These are phyloP conservation scores for Hippoglossus stenolepis DNA, from an alignment of 2,113 vertebrate species.

Conservation along the genomic window DNA sequence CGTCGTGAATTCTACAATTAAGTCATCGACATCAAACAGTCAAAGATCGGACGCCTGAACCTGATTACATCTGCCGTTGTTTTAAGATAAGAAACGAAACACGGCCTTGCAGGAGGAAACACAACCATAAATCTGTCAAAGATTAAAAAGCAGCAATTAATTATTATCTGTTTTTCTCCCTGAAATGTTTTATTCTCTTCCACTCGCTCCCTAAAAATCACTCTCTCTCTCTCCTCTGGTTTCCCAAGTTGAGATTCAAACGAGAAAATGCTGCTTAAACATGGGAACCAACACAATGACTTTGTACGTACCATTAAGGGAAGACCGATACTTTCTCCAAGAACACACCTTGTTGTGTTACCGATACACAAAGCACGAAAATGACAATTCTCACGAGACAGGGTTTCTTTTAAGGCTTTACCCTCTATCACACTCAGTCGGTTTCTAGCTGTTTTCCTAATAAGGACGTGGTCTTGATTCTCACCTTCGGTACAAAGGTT, in stretches of 20 bases:
- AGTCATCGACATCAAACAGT: background rate
- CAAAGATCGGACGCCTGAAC: background rate
- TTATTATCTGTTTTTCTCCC: background rate
- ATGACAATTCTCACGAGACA: background rate
- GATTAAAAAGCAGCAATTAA: too few species aligned
- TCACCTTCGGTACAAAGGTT: slow-evolving; percentile 47
- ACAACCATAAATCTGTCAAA: too few species aligned
- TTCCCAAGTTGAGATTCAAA: background rate
- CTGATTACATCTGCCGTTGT: background rate
- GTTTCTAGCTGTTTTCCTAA: slow-evolving; percentile 1
- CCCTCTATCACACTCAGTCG: background rate
- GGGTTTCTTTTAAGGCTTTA: slow-evolving; percentile 23
- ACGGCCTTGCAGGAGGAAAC: too few species aligned
- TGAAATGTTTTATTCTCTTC: too few species aligned
- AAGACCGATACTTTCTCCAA: background rate
- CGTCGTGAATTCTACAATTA: background rate
- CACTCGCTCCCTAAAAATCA: background rate
- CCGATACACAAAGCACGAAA: background rate
- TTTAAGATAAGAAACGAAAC: too few species aligned
- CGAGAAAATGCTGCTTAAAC: background rate
- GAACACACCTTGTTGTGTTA: background rate
- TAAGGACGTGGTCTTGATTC: slow-evolving; percentile 5
- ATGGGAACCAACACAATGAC: background rate
- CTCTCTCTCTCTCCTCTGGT: too few species aligned
- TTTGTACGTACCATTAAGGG: slow-evolving; percentile 18